Evolutionary conservation across 2,888 invertebrate genomes (phyloP), one percentile per base, ranked within the genome.

Genomic region (Linnaemya tessellans): DNA sequence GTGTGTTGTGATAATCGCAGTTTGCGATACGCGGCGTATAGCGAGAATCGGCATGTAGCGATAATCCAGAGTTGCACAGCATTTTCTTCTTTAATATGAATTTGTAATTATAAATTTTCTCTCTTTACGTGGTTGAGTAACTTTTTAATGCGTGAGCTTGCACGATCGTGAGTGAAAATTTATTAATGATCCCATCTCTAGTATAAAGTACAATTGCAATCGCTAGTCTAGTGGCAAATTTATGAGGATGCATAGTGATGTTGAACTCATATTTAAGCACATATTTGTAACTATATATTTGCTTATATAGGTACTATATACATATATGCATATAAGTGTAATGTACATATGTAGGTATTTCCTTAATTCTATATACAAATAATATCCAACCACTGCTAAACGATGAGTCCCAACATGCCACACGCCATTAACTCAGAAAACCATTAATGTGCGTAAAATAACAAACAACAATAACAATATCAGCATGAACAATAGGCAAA

Each of bases 351-450:
- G 15, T 30, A 25, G 15, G 4, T 56, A 43, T 54, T 15, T 54
- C n/a, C n/a, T n/a, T 70, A 11, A 70, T 64, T 73, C 49, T 49
- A 38, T 56, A 68, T 79, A 68, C 73, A 78, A 79, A 67, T 62
- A 67, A 60, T 54, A 68, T 22, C 74, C 78, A 79, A 82, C 79
- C 82, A 79, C 75, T 79, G 74, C 68, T 75, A 79, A 82, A 79
- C 74, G 78, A 85, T 85, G 79, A 71, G 79, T 85, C 65, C 79
- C 84, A 85, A 86, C 85, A 82, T 86, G 87, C 86, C 87, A 87
- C 85, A 87, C 82, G 85, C 85, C 81, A 87, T 87, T 86, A 87
- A 84, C 84, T 84, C 67, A 68, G 78, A 85, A 80, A 77, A 75
- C 81, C 84, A 87, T 85, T 84, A 84, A 87, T 81, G 80, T 87